Percentiles rank a stretch among this genome's conserved stretches.
Conservation (phyloP, 2,113 vertebrate genomes). For the Neodontobutis hainanensis region DNA sequence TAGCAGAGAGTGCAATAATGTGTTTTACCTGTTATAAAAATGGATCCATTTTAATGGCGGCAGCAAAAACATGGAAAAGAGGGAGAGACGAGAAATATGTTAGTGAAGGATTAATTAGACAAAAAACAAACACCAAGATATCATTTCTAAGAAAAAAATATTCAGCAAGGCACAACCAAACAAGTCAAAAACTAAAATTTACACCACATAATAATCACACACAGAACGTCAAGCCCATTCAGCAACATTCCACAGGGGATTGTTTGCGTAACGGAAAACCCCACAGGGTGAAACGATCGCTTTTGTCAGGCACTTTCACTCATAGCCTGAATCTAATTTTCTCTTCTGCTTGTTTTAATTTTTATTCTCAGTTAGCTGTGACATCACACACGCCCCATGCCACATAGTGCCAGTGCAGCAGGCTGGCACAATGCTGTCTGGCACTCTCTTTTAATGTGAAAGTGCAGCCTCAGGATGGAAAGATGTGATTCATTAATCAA, state of each 20-base stretch:
- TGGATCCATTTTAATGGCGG: not conserved
- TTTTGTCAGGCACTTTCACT: constrained; percentile 52
- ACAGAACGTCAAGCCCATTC: constrained; percentile 50
- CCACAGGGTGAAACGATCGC: constrained; percentile 48
- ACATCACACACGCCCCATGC: constrained; percentile 49
- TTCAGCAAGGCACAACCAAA: constrained; percentile 20
- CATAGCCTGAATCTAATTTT: constrained; percentile 42
- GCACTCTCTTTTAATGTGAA: constrained; percentile 55
- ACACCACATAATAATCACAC: constrained; percentile 46
- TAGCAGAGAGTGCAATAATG: not conserved
- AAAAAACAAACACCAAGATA: constrained; percentile 11
- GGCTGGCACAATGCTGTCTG: constrained; percentile 55
- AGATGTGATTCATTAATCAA: constrained; percentile 79
- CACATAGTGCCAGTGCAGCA: constrained; percentile 46
- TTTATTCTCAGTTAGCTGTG: constrained; percentile 44
- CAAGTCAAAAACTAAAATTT: constrained; percentile 45
- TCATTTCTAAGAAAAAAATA: not conserved
- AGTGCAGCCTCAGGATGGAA: constrained; percentile 66
- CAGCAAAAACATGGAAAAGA: constrained; percentile 47
- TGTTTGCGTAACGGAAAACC: constrained; percentile 46
- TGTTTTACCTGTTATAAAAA: constrained; percentile 58
- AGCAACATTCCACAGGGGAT: constrained; percentile 40
- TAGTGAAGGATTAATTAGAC: constrained; percentile 25
- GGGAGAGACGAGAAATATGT: constrained; percentile 20
- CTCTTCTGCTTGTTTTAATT: constrained; percentile 22